Evolutionary conservation across 2,797 vertebrate genomes (phyloP).

Genomic region (Cynodonichthys magdalenae): DNA sequence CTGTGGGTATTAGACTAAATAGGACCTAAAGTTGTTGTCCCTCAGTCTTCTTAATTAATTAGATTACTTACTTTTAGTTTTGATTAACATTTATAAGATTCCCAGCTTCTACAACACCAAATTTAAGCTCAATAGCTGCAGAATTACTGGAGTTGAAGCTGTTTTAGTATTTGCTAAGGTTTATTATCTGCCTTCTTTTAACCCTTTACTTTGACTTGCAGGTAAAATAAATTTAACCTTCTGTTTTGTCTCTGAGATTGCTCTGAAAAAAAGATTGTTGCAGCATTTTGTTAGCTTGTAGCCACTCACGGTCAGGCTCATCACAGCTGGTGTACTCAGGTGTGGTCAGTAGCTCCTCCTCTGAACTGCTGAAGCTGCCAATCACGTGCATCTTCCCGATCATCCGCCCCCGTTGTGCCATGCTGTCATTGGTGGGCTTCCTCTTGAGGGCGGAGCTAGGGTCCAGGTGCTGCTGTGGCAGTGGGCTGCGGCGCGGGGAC

Average conservation of each 20-base stretch:
- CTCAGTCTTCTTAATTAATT: too few species aligned
- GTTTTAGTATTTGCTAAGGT: too few species aligned
- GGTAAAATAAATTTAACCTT: not conserved
- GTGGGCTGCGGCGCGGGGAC: slow-evolving; percentile 86
- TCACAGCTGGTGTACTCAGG: slow-evolving; percentile 94
- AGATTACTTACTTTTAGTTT: too few species aligned
- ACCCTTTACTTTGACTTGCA: not conserved
- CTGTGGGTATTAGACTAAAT: too few species aligned
- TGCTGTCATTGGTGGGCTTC: slow-evolving; percentile 87
- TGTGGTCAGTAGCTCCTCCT: slow-evolving; percentile 91
- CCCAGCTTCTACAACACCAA: too few species aligned
- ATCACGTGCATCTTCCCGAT: slow-evolving; percentile 90
- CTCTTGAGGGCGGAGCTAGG: slow-evolving; percentile 87
- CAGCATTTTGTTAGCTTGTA: not conserved
- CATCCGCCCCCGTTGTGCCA: slow-evolving; percentile 82
- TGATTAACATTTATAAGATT: too few species aligned
- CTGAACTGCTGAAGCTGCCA: slow-evolving; percentile 91
- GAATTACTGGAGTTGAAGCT: too few species aligned
- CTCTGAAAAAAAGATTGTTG: not conserved
- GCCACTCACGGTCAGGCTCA: slow-evolving; percentile 89
- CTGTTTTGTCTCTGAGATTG: too few species aligned
- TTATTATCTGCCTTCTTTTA: not conserved
- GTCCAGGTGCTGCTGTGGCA: slow-evolving; percentile 90
- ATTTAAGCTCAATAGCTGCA: too few species aligned
- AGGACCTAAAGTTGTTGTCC: too few species aligned